Evolutionary conservation across 2,888 invertebrate genomes (phyloP).

Genomic region (Prenolepis imparis): DNA sequence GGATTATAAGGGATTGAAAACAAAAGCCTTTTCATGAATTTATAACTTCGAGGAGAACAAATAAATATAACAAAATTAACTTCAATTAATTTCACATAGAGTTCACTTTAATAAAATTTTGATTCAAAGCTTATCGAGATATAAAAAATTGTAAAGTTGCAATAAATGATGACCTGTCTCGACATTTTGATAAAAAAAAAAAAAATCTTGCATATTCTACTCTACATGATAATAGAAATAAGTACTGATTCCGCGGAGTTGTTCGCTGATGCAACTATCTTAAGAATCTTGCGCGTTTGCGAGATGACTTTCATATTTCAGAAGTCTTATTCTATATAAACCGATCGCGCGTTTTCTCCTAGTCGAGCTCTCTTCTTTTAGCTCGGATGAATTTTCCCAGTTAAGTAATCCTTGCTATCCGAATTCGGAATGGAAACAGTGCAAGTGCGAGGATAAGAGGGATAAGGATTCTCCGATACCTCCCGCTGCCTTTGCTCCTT

Average conservation of each 20-base stretch:
- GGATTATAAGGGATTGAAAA: not conserved
- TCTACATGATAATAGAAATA: not conserved
- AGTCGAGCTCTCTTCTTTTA: conserved; percentile 66
- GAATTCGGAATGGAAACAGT: conserved; percentile 78
- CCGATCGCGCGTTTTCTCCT: conserved; percentile 53
- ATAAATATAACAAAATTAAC: not conserved
- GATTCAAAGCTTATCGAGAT: not conserved
- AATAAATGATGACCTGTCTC: not conserved
- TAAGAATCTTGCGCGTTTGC: conserved; percentile 43
- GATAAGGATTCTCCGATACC: conserved; percentile 75
- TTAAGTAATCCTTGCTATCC: conserved; percentile 78
- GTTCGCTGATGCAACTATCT: conserved; percentile 1
- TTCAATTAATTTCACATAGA: not conserved
- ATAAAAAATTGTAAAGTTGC: not conserved
- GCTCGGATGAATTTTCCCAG: conserved; percentile 76
- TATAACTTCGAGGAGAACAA: not conserved
- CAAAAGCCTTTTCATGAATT: not conserved
- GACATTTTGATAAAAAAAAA: not conserved
- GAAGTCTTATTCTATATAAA: conserved; percentile 55
- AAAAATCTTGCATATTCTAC: not conserved
- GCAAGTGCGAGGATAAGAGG: conserved; percentile 74
- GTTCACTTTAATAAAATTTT: not conserved
- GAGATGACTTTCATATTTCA: conserved; percentile 26
- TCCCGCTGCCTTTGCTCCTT: conserved; percentile 68
- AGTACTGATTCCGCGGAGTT: not conserved